Base-by-base conservation (phyloP, 1,140 invertebrate species). In the Hypothenemus hampei region DNA sequence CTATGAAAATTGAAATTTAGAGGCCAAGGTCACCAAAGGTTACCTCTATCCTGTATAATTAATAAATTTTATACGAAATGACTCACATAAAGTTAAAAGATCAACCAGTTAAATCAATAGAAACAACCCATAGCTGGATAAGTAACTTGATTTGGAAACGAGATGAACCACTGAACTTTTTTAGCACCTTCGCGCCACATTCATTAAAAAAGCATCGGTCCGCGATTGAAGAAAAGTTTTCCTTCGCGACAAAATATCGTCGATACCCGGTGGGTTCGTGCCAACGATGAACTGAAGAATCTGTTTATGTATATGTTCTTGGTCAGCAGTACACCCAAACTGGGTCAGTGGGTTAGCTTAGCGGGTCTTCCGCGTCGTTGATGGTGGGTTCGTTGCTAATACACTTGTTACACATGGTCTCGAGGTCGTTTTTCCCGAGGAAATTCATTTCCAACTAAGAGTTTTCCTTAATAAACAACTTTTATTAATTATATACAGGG, bases 301-400 rank as follows among this genome's bases (percentile, higher is more conserved):
- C 51, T 51, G 48, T 51, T 57, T 50, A 35, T 51, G 54, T 55
- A 52, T 40, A 40, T 43, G 35, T 48, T 66, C 60, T 57, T 66
- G 57, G 63, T 64, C 65, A 68, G 57, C 65, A 61, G 65, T 63
- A 58, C 65, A 54, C 33, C 52, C 47, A 53, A 66, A 61, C 47
- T 66, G 56, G 66, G 66, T 68, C 65, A 68, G 63, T 66, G 57
- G 66, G 66, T 64, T 64, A 59, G 58, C 50, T 60, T 61, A 60
- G 57, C 56, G 61, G 57, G 58, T 63, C 59, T 59, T 58, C 49
- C 49, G 55, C 40, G 43, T 47, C 52, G 52, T 35, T 39, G 46
- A 46, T 45, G 40, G 40, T 43, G 40, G 40, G 40, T 21, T 20
- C 11, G 21, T 23, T 43, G 18, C 11, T 41, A 21, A 24, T 60